Base-by-base conservation (phyloP, 2,113 vertebrate species). In the Oxyruncus cristatus region DNA sequence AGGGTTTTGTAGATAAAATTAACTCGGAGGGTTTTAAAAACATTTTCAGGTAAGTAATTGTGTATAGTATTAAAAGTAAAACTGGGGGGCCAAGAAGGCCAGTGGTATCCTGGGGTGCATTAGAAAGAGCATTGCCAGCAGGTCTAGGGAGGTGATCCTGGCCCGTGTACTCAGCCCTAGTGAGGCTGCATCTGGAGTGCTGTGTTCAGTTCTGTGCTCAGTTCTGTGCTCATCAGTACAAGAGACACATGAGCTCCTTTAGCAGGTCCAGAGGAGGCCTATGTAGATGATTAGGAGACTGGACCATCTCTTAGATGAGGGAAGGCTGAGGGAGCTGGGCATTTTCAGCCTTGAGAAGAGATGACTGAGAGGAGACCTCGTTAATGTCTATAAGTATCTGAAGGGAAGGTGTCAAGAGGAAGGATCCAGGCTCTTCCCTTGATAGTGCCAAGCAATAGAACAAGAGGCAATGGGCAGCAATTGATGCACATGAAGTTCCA, bases 381-480 rank as follows among this genome's bases (percentile, higher is more conserved):
- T 61, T 53, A 15, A 2, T 41, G 46, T 26, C 46, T 26, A 0
- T 61, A 55, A 46, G 23, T 39, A 8, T 52, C 70, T 39, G 10
- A 19, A 59, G 39, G 27, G 37, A 59, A 8, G 9, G 19, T 52
- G 53, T 35, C 53, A 26, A 44, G 70, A 61, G 62, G 7, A 26
- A 33, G 62, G 33, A 75, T 50, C 46, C 70, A 35, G 62, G 16
- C 16, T 82, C 78, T 82, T n/a, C 15, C 15, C 15, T 23, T 2
- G 0, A n/a, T 18, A 9, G 7, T 46, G 39, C 7, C 10, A 5
- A 41, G n/a, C 53, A 75, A 6, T 1, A 27, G 63, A 11, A 47
- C 24, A 22, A 11, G 14, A 35, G 63, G 8, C 55, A 70, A 1
- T 0, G 12, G 18, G n/a, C 52, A 47, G 47, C 55, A 32, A 41